Percentiles rank a stretch among this genome's conserved stretches.
Evolutionary conservation across 2,797 vertebrate species (phyloP).

Genomic region (Moxostoma hubbsi): DNA sequence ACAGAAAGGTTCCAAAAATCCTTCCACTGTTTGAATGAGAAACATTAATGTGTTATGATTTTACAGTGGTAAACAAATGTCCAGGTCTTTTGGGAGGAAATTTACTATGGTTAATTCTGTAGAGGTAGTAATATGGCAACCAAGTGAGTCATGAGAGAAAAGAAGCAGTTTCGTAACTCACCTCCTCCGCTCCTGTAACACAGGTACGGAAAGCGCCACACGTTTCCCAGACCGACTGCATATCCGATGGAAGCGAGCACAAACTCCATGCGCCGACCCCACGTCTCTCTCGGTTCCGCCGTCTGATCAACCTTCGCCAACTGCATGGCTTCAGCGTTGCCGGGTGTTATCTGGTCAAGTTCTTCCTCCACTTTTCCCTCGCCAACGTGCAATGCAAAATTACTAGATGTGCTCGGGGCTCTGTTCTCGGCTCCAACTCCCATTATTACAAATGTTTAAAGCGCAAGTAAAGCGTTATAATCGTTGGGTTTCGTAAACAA

Average conservation of each 20-base stretch:
- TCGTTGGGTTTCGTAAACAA: not conserved
- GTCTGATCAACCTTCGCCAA: not conserved
- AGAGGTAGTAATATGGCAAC: not conserved
- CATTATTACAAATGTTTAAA: slow-evolving; percentile 54
- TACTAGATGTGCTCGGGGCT: not conserved
- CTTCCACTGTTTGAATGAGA: no score
- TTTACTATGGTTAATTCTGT: no score
- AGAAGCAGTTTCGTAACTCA: slow-evolving; percentile 51
- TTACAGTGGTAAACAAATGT: no score
- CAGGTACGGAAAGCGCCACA: slow-evolving; percentile 81
- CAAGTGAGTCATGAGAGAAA: not conserved
- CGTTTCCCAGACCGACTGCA: slow-evolving; percentile 78
- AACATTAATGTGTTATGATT: no score
- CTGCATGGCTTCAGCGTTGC: not conserved
- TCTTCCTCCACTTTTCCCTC: slow-evolving; percentile 36
- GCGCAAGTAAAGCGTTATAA: not conserved
- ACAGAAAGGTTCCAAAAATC: no score
- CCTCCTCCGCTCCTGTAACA: slow-evolving; percentile 82
- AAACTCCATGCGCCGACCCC: slow-evolving; percentile 76
- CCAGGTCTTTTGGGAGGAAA: no score
- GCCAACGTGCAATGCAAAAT: not conserved
- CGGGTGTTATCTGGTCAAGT: not conserved
- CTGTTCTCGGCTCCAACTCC: slow-evolving; percentile 43
- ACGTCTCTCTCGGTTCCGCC: slow-evolving; percentile 67
- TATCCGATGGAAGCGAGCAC: slow-evolving; percentile 77